Conservation (phyloP, 2,797 vertebrate species). For the Acropternis orthonyx region DNA sequence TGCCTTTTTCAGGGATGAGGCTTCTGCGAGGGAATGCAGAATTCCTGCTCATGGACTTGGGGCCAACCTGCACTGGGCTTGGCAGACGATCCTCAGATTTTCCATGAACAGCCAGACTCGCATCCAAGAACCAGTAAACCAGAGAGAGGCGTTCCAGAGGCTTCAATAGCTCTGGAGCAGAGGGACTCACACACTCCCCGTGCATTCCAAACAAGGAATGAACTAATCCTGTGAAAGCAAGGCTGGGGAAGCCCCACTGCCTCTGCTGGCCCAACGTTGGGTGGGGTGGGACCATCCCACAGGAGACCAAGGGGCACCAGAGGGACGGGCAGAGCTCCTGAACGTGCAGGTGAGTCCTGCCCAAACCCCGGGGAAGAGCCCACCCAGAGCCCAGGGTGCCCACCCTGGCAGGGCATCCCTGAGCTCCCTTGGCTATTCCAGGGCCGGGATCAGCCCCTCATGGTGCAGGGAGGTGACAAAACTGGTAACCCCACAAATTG, state of each 20-base stretch:
- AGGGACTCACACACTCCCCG: not conserved
- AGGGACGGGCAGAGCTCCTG: not conserved
- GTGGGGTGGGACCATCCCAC: accelerated
- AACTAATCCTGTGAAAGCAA: not conserved
- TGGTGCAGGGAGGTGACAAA: not conserved
- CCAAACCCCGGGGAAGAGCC: accelerated
- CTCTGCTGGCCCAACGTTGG: not conserved
- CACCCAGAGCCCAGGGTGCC: not conserved
- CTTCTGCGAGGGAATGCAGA: accelerated
- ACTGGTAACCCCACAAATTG: too few relatives aligned
- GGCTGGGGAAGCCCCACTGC: not conserved
- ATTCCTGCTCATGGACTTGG: accelerated
- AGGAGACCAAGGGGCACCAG: accelerated
- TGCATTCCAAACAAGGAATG: not conserved
- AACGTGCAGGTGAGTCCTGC: not conserved
- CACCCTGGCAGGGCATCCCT: not conserved
- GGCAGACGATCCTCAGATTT: not conserved
- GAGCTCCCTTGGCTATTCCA: not conserved
- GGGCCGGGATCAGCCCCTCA: not conserved
- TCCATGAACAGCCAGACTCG: not conserved
- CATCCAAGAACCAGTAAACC: not conserved
- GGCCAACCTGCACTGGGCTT: not conserved
- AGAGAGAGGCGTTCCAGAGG: not conserved
- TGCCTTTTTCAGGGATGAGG: not conserved
- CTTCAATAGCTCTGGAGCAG: not conserved